These are phyloP conservation scores for Sphaerophoria taeniata DNA, from an alignment of 2,888 invertebrate species.

Conservation along the genomic window DNA sequence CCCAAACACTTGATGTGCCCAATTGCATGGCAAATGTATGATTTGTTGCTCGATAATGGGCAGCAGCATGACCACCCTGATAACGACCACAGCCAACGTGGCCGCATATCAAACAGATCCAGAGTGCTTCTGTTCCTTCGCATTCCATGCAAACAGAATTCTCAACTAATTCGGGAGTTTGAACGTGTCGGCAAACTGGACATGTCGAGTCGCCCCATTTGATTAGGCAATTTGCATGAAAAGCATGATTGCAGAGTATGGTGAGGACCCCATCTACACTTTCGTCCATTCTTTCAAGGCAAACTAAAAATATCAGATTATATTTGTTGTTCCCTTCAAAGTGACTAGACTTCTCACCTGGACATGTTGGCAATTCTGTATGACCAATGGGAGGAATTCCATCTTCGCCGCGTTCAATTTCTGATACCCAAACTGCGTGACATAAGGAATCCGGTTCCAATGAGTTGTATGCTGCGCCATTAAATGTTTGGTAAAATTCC, in stretches of 20 bases:
- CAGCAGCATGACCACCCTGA: conserved; percentile 95
- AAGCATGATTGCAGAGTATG: conserved; percentile 98
- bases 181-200: conserved; percentile 95
- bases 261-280: conserved; percentile 98
- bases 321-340: not conserved
- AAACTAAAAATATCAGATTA: conserved; percentile 75
- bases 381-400: conserved; percentile 89
- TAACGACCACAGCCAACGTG: conserved; percentile 98
- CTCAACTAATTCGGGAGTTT: conserved; percentile 85
- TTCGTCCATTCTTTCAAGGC: conserved; percentile 97
- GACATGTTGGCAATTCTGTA: conserved; percentile 98
- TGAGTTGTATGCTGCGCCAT: conserved; percentile 96
- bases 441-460: conserved; percentile 96
- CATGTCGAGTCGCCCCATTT: conserved; percentile 99
- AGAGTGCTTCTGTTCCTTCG: conserved; percentile 90
- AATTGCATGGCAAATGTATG: conserved; percentile 99
- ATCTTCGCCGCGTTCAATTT: conserved; percentile 93
- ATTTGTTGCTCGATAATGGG: conserved; percentile 96
- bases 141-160: conserved; percentile 86
- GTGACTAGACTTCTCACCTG: conserved; percentile 84
- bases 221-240: conserved; percentile 96
- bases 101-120: conserved; percentile 99
- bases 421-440: conserved; percentile 97
- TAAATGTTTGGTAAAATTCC: conserved; percentile 96
- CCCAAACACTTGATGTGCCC: conserved; percentile 99